Conservation (phyloP, 2,888 invertebrate genomes). For the Eristalinus sepulchralis region DNA sequence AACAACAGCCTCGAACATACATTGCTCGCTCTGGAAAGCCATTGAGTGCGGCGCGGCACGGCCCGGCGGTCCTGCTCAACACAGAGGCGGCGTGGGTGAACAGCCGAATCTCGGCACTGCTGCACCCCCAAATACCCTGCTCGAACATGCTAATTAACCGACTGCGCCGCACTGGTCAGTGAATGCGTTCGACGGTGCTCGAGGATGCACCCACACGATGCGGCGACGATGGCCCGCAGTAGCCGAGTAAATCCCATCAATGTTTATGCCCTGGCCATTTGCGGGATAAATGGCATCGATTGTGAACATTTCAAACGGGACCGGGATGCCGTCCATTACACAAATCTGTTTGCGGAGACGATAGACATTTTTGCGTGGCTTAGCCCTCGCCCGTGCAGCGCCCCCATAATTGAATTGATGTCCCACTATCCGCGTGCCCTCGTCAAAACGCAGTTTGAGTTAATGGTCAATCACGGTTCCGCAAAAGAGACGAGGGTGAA, state of each 20-base stretch:
- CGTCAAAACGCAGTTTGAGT: slow-evolving; percentile 63
- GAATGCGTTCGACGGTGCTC: neutral
- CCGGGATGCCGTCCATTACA: slow-evolving; percentile 28
- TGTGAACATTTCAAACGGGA: slow-evolving; percentile 33
- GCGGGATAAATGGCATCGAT: slow-evolving; percentile 53
- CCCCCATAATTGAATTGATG: slow-evolving; percentile 64
- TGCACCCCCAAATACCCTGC: slow-evolving; percentile 10
- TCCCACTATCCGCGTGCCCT: slow-evolving; percentile 44
- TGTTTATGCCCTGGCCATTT: slow-evolving; percentile 53
- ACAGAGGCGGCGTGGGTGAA: neutral
- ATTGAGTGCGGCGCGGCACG: neutral
- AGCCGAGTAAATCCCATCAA: slow-evolving; percentile 53
- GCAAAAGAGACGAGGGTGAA: slow-evolving; percentile 33
- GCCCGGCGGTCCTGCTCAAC: neutral
- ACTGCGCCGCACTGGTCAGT: neutral
- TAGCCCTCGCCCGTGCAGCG: slow-evolving; percentile 14
- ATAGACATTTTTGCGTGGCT: slow-evolving; percentile 50
- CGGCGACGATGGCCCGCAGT: slow-evolving; percentile 18
- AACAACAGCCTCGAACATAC: slow-evolving; percentile 37
- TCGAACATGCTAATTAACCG: slow-evolving; percentile 47
- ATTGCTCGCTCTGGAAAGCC: neutral
- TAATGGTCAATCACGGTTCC: slow-evolving; percentile 64
- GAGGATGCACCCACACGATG: slow-evolving; percentile 42
- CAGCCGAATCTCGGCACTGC: neutral
- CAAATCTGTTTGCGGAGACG: slow-evolving; percentile 44